phyloP scores from a whole-genome alignment of 2,888 invertebrate species.

The Tineola bisselliella region DNA sequence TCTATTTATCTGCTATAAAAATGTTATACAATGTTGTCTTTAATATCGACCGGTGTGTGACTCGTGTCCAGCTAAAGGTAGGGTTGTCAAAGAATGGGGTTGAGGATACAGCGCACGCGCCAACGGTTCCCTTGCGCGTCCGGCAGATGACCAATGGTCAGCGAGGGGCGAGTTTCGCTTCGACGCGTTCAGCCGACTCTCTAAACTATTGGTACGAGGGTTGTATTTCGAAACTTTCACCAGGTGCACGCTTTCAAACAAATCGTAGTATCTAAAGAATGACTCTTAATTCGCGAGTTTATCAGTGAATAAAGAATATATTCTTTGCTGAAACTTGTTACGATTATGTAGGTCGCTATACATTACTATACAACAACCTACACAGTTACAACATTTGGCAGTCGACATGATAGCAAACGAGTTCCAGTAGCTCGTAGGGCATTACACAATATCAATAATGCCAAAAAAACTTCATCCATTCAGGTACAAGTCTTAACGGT shows the following conservation, averaged over 20 bases:
- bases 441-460: neutral
- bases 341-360: neutral
- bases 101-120: conserved; percentile 36
- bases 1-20: conserved; percentile 43
- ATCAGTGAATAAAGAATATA: neutral
- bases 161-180: conserved; percentile 22
- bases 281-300: neutral
- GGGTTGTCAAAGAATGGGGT: conserved; percentile 1
- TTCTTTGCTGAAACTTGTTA: neutral
- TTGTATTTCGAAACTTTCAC: conserved; percentile 18
- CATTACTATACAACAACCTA: neutral
- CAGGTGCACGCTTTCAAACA: neutral
- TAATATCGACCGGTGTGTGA: conserved; percentile 8
- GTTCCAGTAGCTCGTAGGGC: neutral
- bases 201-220: conserved; percentile 31
- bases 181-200: conserved; percentile 17
- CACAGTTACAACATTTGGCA: neutral
- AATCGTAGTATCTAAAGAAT: neutral
- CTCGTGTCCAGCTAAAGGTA: neutral
- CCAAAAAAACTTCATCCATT: conserved; percentile 4
- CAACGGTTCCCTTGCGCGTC: conserved; percentile 20
- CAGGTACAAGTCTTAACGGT: conserved; percentile 12
- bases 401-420: neutral
- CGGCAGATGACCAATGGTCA: conserved; percentile 56
- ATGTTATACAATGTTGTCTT: conserved; percentile 16